phyloP scores from a whole-genome alignment of 2,113 vertebrate species.

The Spea multiplicata region DNA sequence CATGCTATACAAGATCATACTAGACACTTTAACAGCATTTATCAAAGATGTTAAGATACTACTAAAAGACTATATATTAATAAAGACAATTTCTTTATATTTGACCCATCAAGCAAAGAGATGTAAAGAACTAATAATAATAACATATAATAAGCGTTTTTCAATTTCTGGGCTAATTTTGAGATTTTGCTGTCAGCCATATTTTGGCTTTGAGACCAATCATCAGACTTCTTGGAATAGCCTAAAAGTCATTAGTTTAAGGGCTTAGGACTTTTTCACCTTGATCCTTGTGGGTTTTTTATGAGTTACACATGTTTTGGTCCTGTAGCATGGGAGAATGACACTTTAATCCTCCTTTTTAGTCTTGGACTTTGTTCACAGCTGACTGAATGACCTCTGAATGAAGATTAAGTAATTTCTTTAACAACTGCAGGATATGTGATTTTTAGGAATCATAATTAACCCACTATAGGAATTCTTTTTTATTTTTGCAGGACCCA shows the following conservation, averaged over 20 bases:
- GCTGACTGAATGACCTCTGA: slow-evolving; percentile 64
- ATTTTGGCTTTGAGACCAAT: slow-evolving; percentile 56
- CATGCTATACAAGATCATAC: too few species aligned
- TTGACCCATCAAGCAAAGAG: too few species aligned
- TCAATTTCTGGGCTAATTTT: not conserved
- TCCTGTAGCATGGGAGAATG: slow-evolving; percentile 56
- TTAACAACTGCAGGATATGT: slow-evolving; percentile 64
- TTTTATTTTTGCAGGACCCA: too few species aligned
- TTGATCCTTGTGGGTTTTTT: slow-evolving; percentile 46
- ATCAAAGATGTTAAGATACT: too few species aligned
- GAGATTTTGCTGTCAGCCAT: slow-evolving; percentile 55
- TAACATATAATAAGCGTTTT: too few species aligned
- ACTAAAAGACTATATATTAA: too few species aligned
- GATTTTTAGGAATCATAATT: slow-evolving; percentile 7
- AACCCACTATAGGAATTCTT: not conserved
- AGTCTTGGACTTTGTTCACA: slow-evolving; percentile 53
- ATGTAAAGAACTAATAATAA: too few species aligned
- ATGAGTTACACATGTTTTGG: slow-evolving; percentile 52
- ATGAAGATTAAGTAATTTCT: slow-evolving; percentile 70
- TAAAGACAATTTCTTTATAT: too few species aligned
- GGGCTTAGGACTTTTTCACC: slow-evolving; percentile 59
- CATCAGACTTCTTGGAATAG: slow-evolving; percentile 59
- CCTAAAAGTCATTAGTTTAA: slow-evolving; percentile 66
- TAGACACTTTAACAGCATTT: too few species aligned
- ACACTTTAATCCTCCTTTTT: slow-evolving; percentile 63